A percentile compares a stretch with the other conserved stretches of the same genome.
These are phyloP conservation scores for Bucorvus abyssinicus DNA, from an alignment of 2,797 vertebrate genomes.

Conservation along the genomic window DNA sequence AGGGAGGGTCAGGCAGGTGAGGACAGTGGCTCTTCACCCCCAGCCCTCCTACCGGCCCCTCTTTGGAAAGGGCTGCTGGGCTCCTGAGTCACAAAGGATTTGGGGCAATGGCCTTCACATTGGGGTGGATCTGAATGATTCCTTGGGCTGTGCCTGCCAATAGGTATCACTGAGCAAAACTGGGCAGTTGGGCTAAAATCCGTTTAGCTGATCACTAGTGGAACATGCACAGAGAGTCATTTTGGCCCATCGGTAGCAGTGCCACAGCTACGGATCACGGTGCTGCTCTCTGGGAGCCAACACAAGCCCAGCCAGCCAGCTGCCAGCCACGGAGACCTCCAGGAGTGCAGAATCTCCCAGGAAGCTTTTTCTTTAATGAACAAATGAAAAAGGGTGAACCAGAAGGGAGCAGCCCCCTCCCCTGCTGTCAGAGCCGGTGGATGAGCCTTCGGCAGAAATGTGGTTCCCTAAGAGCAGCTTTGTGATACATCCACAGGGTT, in stretches of 20 bases:
- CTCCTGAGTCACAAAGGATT: background rate
- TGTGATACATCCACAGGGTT: background rate
- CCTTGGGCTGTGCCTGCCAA: background rate
- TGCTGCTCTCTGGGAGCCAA: background rate
- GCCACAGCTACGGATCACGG: rapidly evolving
- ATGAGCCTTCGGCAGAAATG: background rate
- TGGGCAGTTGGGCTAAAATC: background rate
- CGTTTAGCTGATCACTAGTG: background rate
- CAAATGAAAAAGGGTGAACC: background rate
- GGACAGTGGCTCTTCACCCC: background rate
- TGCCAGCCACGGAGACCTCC: background rate
- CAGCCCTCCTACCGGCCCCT: background rate
- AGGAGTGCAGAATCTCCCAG: background rate
- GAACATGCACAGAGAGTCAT: rapidly evolving
- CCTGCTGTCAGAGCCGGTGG: background rate
- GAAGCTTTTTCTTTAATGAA: background rate
- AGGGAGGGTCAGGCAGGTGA: background rate
- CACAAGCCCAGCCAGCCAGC: background rate
- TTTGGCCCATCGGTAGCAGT: background rate
- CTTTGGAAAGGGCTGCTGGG: background rate
- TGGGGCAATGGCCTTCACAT: background rate
- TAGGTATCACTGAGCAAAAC: background rate
- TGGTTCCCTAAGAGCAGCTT: background rate
- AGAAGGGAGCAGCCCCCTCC: background rate
- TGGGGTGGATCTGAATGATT: background rate